Evolutionary conservation across 1,140 invertebrate genomes (phyloP), one percentile per base, ranked within the genome.

Genomic region (Drosophila sechellia): DNA sequence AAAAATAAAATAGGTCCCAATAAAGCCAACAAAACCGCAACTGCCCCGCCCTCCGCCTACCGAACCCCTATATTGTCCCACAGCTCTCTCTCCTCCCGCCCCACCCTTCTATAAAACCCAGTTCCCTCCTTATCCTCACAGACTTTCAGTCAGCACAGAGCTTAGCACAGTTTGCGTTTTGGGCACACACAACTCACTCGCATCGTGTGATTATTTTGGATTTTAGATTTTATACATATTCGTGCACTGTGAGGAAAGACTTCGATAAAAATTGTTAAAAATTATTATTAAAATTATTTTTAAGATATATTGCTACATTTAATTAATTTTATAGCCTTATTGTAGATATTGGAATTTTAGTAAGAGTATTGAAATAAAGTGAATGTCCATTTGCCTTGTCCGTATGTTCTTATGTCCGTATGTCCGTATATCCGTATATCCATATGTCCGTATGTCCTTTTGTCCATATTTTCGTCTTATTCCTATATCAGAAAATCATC

Each of bases 161-260:
- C 60, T 76, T 54, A 75, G 71, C 53, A 66, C 60, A 75, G 73
- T 76, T 76, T 76, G 73, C 25, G 64, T 75, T 75, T 76, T 35
- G 53, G 65, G 64, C 73, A 76, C 64, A 70, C 64, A 70, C 66
- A 69, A 57, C 60, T 53, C 50, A 57, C 65, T 73, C 81, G 60
- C 64, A 84, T 83, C 83, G 76, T 83, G 83, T 87, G 79, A 83
- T 89, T 87, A 86, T 83, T 83, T 77, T 68, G 40, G 34, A 40
- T 73, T 84, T 79, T 71, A 55, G 60, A 35, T 46, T 60, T 58
- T 73, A 45, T 71, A 57, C 64, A 40, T 56, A 37, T 49, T 46
- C 31, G 56, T 72, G 40, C 40, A 60, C 52, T 17, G 37, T 2
- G 15, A 59, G 20, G 46, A 59, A 46, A 49, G 39, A n/a, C 4